Base-by-base conservation (phyloP, 35 echinoderm and acorn worm genomes). In the Heliocidaris erythrogramma region DNA sequence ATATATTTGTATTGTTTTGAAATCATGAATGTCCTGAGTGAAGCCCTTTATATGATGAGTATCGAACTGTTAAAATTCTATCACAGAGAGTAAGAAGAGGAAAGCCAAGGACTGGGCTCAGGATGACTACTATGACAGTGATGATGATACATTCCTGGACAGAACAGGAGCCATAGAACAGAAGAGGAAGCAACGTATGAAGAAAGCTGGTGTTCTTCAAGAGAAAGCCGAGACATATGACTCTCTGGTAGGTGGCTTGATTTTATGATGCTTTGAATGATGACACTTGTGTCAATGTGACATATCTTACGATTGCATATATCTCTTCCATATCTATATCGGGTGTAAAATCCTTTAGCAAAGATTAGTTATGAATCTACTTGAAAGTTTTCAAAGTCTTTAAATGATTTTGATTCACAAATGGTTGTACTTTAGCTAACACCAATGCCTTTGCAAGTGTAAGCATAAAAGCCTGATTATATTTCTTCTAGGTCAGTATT, bases 41-140 rank as follows among this genome's bases (percentile, higher is more conserved):
- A 24, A 88, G 14, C 30, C 27, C 16, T 18, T 35, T 9, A 88
- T 3, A 12, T 4, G 35, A 16, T 35, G 13, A 35, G 86, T 29
- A 86, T 86, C 0, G 24, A 86, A 88, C 86, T 88, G 13, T 88
- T 88, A 24, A 4, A 0, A 69, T 69, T 5, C 17, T 27, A 2
- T 21, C 30, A 18, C 92, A 99, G 98, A 99, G 50, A 99, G 98
- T 93, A 97, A 97, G 90, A 96, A 97, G 87, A 99, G 96, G 94
- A 99, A 97, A 90, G 95, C 95, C 49, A 99, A 99, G 88, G 95
- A 99, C 88, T 99, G 98, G 98, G 97, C 96, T 31, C 96, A 95
- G 32, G 98, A 99, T 94, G 98, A 99, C 92, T 99, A 97, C 52
- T 99, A 99, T 94, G 98, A 99, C 89, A 99, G 98, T 92, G 98